Evolutionary conservation across 2,113 vertebrate genomes (phyloP).

Genomic region (Ceyx cyanopectus): DNA sequence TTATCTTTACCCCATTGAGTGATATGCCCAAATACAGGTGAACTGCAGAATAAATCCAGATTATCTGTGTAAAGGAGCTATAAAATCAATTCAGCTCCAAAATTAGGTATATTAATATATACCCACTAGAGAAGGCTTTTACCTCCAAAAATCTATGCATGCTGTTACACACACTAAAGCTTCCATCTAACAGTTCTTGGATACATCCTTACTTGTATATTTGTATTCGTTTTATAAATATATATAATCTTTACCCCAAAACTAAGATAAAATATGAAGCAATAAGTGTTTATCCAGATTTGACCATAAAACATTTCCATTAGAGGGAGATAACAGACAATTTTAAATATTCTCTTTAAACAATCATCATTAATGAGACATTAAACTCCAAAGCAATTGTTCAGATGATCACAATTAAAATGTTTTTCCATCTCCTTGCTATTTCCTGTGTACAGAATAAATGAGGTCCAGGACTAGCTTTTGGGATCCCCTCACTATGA

Average conservation of each 20-base stretch:
- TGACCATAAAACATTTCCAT: neutral
- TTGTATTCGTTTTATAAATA: neutral
- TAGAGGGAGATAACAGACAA: neutral
- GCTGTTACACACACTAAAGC: neutral
- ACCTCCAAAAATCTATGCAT: neutral
- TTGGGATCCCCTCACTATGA: neutral
- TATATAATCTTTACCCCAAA: neutral
- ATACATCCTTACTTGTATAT: neutral
- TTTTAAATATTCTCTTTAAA: slow-evolving; percentile 17
- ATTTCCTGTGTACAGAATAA: neutral
- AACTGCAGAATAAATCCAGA: neutral
- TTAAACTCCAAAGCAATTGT: neutral
- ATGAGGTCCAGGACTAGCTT: neutral
- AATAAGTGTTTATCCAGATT: neutral
- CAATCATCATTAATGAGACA: neutral
- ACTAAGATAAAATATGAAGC: neutral
- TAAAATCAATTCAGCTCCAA: neutral
- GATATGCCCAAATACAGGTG: neutral
- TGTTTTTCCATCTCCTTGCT: neutral
- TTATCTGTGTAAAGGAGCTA: neutral
- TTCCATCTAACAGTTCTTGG: neutral
- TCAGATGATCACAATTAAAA: slow-evolving; percentile 26
- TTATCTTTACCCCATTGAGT: neutral
- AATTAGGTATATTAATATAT: neutral
- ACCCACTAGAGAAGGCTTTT: neutral